phyloP scores from a whole-genome alignment of 2,113 vertebrate species.

The Microcebus griseorufus region DNA sequence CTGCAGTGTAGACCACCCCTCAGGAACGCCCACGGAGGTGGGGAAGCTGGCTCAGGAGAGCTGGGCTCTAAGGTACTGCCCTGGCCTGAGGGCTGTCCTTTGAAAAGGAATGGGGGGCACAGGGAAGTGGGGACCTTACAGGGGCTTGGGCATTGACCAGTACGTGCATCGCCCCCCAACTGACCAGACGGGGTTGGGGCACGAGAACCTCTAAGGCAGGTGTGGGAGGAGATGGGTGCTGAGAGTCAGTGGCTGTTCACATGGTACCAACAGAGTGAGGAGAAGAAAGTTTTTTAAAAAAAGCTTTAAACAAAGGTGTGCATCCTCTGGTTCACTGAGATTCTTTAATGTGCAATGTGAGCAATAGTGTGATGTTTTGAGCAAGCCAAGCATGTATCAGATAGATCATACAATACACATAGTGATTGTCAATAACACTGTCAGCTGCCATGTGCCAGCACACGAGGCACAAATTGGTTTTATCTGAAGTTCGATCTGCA shows the following conservation, averaged over 20 bases:
- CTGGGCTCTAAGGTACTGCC: neutral
- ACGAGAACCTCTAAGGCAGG: rapidly evolving
- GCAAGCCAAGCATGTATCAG: neutral
- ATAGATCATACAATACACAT: neutral
- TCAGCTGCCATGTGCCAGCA: neutral
- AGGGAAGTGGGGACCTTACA: neutral
- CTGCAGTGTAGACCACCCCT: too few species aligned
- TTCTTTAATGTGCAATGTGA: neutral
- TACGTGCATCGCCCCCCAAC: rapidly evolving
- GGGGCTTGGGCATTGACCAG: neutral
- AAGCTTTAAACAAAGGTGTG: neutral
- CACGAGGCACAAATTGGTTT: neutral
- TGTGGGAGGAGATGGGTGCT: rapidly evolving
- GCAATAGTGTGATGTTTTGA: neutral
- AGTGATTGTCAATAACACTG: rapidly evolving
- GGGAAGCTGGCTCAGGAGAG: rapidly evolving
- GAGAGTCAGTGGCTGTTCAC: rapidly evolving
- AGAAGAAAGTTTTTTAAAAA: neutral
- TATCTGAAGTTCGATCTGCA: neutral
- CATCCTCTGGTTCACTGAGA: neutral
- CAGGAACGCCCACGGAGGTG: rapidly evolving
- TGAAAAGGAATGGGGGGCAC: neutral
- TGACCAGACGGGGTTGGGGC: neutral
- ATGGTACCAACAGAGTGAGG: neutral
- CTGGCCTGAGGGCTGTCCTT: neutral